Evolutionary conservation across 1,140 invertebrate species (phyloP), one percentile per base, ranked within the genome.

Genomic region (Aricia agestis): DNA sequence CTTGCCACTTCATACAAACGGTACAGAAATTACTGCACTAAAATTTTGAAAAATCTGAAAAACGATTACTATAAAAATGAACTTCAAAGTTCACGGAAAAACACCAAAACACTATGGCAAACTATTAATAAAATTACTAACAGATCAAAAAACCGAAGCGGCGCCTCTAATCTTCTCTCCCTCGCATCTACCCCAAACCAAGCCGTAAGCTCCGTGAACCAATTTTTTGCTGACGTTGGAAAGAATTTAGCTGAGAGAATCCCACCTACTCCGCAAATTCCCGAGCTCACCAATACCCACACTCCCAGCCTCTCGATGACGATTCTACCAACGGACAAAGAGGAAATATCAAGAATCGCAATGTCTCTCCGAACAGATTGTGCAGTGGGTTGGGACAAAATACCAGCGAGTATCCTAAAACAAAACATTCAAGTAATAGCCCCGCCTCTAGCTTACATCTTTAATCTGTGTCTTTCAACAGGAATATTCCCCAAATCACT

Each of bases 11-110:
- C 32, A 13, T 72, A 66, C 10, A 57, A 1, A 11, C 58, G 70
- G 15, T 75, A 75, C 41, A 67, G 74, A 36, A 72, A 70, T 65
- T 72, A 57, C 17, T 70, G 70, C n/a, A 70, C 65, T 18, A 68
- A 57, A 13, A 7, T 75, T 1, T 2, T 75, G 31, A 70, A 75
- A 68, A 68, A 69, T 36, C 13, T 72, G 19, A 75, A 72, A 67
- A 58, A 1, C n/a, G 57, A 70, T 1, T 66, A 72, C 42, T 58
- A 72, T 6, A 75, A 68, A 36, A 65, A 45, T 2, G 63, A 72
- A 63, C 11, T 75, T 19, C 17, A 6, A 6, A 25, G 1, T 3
- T 18, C 59, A 11, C 3, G 18, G 0, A 19, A 63, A 11, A 63
- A 25, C 19, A 25, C 10, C 6, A 19, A 19, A 63, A 5, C 6